Percentiles rank a stretch among this genome's conserved stretches.
These are phyloP conservation scores for Barnardius zonarius DNA, from an alignment of 2,113 vertebrate genomes.

Conservation along the genomic window DNA sequence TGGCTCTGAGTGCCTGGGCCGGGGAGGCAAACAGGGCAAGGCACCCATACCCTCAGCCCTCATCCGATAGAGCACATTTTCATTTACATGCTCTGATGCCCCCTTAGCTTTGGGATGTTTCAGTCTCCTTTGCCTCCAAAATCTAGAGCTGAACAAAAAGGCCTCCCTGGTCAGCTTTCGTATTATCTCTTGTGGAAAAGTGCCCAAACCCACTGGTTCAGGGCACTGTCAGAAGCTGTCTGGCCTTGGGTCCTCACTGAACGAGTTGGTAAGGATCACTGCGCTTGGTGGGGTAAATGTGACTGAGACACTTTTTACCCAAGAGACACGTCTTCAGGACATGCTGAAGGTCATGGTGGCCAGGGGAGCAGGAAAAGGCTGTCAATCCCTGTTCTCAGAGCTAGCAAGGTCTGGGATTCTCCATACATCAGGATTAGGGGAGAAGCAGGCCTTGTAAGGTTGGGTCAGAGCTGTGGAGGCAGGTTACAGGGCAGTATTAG, in stretches of 20 bases:
- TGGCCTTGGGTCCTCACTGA: neutral
- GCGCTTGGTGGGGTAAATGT: accelerated
- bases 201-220: neutral
- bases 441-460: neutral
- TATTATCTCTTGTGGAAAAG: neutral
- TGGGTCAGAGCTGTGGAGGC: neutral
- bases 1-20: neutral
- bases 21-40: neutral
- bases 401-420: neutral
- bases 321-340: neutral
- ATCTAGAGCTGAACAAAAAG: neutral
- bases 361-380: neutral
- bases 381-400: neutral
- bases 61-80: neutral
- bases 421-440: neutral
- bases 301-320: neutral
- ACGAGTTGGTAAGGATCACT: neutral
- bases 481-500: neutral
- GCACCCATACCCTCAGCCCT: neutral
- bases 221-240: neutral
- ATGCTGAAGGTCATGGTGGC: neutral
- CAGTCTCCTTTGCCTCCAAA: neutral
- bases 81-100: neutral
- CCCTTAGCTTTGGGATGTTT: neutral
- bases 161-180: neutral